Evolutionary conservation across 1,140 invertebrate species (phyloP).

Genomic region (Meloidogyne exigua): DNA sequence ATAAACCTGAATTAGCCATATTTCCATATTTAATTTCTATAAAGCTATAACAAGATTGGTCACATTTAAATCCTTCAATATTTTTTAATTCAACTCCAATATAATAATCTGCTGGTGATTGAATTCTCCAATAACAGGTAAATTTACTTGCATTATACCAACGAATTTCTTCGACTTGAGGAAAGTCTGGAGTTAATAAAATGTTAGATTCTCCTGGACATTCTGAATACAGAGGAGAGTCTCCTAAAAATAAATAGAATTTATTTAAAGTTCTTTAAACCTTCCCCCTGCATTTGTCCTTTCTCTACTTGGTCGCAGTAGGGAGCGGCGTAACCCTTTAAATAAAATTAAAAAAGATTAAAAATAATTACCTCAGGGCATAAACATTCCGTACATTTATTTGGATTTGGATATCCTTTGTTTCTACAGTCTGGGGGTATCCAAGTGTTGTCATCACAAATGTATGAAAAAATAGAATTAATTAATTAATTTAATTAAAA

Average conservation of each 20-base stretch:
- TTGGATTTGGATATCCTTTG: slow-evolving; percentile 20
- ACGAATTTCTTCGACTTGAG: slow-evolving; percentile 11
- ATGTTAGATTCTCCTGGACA: slow-evolving; percentile 24
- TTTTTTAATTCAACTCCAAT: slow-evolving; percentile 12
- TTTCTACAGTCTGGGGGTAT: slow-evolving; percentile 22
- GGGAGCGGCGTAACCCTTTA: slow-evolving; percentile 2
- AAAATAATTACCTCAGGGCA: neutral
- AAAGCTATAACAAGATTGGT: slow-evolving; percentile 20
- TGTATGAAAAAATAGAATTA: slow-evolving; percentile 15
- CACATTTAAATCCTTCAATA: slow-evolving; percentile 23
- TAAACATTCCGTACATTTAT: slow-evolving; percentile 21
- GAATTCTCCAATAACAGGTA: slow-evolving; percentile 24
- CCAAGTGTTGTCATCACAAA: slow-evolving; percentile 21
- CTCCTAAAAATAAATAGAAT: slow-evolving; percentile 1
- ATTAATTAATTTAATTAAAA: neutral
- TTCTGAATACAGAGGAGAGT: neutral
- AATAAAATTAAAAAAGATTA: neutral
- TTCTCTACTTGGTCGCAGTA: slow-evolving; percentile 15
- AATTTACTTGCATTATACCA: slow-evolving; percentile 25
- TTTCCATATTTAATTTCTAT: slow-evolving; percentile 25
- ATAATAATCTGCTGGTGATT: slow-evolving; percentile 14
- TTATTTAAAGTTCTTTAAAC: neutral
- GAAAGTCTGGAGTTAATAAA: slow-evolving; percentile 7
- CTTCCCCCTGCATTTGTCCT: slow-evolving; percentile 6
- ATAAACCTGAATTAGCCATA: slow-evolving; percentile 17